phyloP scores from a whole-genome alignment of 2,113 vertebrate species.

The Nycticorax nycticorax region DNA sequence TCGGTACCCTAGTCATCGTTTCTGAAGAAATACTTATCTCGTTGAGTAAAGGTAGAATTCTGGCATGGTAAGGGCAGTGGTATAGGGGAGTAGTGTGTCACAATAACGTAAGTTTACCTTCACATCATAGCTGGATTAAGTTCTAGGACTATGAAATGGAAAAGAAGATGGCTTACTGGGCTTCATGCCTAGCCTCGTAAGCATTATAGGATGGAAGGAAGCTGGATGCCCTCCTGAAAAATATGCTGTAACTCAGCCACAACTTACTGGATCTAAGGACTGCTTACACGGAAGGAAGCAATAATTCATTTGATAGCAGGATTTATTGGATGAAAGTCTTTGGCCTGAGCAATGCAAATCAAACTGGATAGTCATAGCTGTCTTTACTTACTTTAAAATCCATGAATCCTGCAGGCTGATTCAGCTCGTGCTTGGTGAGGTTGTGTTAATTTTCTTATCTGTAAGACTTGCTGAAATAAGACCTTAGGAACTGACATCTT shows the following conservation, averaged over 20 bases:
- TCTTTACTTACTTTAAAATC: neutral
- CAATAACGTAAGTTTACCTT: neutral
- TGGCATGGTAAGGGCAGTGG: neutral
- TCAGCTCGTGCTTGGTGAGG: neutral
- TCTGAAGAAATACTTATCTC: conserved; percentile 21
- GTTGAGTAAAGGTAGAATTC: neutral
- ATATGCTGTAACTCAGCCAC: conserved; percentile 8
- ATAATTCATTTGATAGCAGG: neutral
- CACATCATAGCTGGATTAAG: neutral
- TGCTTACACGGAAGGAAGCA: conserved; percentile 29
- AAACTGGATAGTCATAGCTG: neutral
- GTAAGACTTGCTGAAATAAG: neutral
- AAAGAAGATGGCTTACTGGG: conserved; percentile 26
- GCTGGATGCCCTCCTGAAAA: conserved; percentile 30
- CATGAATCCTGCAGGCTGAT: neutral
- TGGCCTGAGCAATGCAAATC: conserved; percentile 19
- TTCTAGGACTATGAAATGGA: neutral
- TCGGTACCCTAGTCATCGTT: neutral
- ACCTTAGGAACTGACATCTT: neutral
- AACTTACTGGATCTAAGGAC: conserved; percentile 24
- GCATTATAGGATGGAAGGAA: neutral
- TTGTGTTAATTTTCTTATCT: neutral
- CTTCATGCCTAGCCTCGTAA: neutral
- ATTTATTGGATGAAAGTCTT: conserved; percentile 22
- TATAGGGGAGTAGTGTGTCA: neutral